phyloP scores from a whole-genome alignment of 2,113 vertebrate genomes.

The Ammodytes dubius region DNA sequence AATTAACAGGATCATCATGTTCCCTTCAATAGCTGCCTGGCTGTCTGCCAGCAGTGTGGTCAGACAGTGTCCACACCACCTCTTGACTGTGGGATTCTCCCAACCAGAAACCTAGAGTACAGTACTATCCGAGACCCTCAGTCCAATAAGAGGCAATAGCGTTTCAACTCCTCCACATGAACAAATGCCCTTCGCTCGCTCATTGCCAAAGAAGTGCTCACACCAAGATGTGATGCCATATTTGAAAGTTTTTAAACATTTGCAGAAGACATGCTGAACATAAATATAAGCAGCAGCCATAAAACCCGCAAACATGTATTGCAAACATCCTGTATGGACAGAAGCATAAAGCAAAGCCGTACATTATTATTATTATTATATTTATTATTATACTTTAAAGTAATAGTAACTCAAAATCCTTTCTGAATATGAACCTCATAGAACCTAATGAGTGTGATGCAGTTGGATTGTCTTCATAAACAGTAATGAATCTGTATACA shows the following conservation, averaged over 20 bases:
- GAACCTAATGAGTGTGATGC: too few species aligned
- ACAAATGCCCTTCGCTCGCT: background rate
- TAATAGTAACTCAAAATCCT: too few species aligned
- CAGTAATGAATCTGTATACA: too few species aligned
- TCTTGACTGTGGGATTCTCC: conserved; percentile 43
- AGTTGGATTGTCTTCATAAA: too few species aligned
- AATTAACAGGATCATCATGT: conserved; percentile 78
- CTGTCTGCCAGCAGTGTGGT: conserved; percentile 62
- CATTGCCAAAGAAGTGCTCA: background rate
- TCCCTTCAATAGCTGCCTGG: conserved; percentile 69
- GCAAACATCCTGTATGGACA: conserved; percentile 23
- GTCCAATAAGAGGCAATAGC: conserved; percentile 8
- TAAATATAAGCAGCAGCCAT: conserved; percentile 2
- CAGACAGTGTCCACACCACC: conserved; percentile 48
- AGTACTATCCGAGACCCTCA: conserved; percentile 1
- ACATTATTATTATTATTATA: background rate
- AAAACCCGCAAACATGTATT: conserved; percentile 4
- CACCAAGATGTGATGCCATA: background rate
- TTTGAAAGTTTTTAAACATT: background rate
- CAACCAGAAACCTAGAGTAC: conserved; percentile 17
- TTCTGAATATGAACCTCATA: too few species aligned
- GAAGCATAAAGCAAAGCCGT: conserved; percentile 40
- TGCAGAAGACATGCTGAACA: conserved; percentile 8
- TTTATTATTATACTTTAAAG: too few species aligned
- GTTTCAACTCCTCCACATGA: background rate